Conservation (phyloP, 2,888 invertebrate genomes). For the Pandemis heparana region DNA sequence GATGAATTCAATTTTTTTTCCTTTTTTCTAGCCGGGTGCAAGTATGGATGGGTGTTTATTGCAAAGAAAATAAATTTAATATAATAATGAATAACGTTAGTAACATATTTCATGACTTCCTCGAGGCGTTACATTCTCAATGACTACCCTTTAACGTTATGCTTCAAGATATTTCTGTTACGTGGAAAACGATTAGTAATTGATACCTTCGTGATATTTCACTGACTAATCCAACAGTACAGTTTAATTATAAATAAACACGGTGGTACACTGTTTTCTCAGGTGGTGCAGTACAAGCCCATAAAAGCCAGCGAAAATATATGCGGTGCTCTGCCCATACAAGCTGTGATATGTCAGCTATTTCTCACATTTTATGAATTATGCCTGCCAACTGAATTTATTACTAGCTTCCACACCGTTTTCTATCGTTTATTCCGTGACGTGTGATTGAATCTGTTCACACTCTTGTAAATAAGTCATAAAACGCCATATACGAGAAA, state of each 20-base stretch:
- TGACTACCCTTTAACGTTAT: slow-evolving; percentile 22
- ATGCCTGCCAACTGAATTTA: slow-evolving; percentile 58
- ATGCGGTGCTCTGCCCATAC: slow-evolving; percentile 53
- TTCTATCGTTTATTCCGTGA: slow-evolving; percentile 50
- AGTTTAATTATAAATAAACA: slow-evolving; percentile 9
- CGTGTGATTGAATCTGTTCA: slow-evolving; percentile 55
- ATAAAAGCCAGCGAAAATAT: slow-evolving; percentile 54
- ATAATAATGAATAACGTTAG: background rate
- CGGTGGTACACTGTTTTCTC: slow-evolving; percentile 46
- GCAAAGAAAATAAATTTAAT: too few relatives aligned
- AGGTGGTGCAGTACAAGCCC: slow-evolving; percentile 45
- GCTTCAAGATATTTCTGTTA: slow-evolving; percentile 33
- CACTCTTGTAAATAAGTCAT: slow-evolving; percentile 60
- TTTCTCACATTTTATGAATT: slow-evolving; percentile 78
- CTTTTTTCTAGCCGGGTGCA: too few relatives aligned
- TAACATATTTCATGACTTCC: background rate
- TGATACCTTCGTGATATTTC: slow-evolving; percentile 12
- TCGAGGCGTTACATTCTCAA: slow-evolving; percentile 8
- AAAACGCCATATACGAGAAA: slow-evolving; percentile 46
- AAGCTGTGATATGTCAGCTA: slow-evolving; percentile 71
- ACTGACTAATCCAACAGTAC: slow-evolving; percentile 6
- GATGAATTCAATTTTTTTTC: too few relatives aligned
- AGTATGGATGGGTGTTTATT: too few relatives aligned
- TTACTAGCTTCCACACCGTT: slow-evolving; percentile 51
- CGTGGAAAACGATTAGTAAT: slow-evolving; percentile 28